phyloP scores from a whole-genome alignment of 2,888 invertebrate species.

The Synergus itoensis region DNA sequence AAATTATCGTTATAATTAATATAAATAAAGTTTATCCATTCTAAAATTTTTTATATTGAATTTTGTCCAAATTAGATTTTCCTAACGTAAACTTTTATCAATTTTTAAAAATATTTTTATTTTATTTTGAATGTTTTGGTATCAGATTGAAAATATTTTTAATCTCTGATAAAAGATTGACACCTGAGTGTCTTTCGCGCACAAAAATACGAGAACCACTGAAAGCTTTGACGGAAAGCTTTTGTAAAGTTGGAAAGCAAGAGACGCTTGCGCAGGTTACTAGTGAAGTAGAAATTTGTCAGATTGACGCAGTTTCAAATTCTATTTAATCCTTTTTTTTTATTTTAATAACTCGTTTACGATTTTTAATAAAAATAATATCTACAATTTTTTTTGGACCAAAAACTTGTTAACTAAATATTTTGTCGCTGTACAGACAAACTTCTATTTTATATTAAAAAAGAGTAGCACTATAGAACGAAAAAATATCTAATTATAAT shows the following conservation, averaged over 20 bases:
- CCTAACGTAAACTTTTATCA: no score
- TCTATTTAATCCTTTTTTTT: background rate
- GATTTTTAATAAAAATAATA: no score
- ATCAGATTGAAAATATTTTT: background rate
- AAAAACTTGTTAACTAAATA: no score
- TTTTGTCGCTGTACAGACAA: no score
- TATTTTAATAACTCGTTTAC: background rate
- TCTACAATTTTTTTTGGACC: no score
- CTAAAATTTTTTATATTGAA: background rate
- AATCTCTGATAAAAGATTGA: background rate
- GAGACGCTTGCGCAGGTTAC: constrained; percentile 30
- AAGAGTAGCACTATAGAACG: no score
- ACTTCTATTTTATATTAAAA: no score
- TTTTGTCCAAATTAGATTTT: no score
- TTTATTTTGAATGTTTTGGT: background rate
- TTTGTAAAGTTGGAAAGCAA: constrained; percentile 6
- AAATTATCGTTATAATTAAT: no score
- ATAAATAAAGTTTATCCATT: no score
- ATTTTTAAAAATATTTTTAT: background rate
- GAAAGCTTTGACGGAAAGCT: constrained; percentile 34
- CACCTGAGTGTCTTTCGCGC: constrained; percentile 5
- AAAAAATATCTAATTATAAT: no score
- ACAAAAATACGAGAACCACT: constrained; percentile 28
- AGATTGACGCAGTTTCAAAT: background rate
- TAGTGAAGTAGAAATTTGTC: background rate